Evolutionary conservation across 2,888 invertebrate genomes (phyloP).

Genomic region (Congeria kusceri): DNA sequence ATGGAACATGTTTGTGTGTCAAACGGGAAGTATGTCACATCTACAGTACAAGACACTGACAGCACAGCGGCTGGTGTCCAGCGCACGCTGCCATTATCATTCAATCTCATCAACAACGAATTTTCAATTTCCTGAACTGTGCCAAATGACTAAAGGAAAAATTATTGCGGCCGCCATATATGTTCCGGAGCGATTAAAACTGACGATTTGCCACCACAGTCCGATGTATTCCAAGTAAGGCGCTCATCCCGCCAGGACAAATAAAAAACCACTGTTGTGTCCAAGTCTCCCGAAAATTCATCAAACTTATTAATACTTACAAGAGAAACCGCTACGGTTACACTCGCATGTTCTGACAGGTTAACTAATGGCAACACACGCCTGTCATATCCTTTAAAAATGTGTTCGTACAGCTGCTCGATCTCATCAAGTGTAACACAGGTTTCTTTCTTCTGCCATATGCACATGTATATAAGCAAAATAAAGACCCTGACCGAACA

Average conservation of each 20-base stretch:
- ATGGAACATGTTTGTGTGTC: constrained; percentile 43
- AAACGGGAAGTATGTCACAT: constrained; percentile 53
- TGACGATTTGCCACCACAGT: constrained; percentile 12
- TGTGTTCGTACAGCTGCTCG: constrained; percentile 8
- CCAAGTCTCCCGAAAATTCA: constrained; percentile 43
- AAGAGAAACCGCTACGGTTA: background rate
- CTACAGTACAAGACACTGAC: constrained; percentile 33
- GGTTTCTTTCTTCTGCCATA: background rate
- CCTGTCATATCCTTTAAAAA: constrained; percentile 35
- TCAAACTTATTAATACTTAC: constrained; percentile 44
- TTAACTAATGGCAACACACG: constrained; percentile 23
- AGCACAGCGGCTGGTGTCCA: constrained; percentile 41
- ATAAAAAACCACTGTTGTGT: constrained; percentile 25
- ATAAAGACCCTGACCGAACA: no score
- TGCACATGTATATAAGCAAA: no score
- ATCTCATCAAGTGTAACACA: constrained; percentile 12
- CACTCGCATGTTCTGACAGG: constrained; percentile 9
- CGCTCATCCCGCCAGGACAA: constrained; percentile 34
- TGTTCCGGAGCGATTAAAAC: constrained; percentile 18
- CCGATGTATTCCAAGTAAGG: constrained; percentile 35
- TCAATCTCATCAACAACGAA: constrained; percentile 8
- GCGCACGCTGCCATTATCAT: constrained; percentile 16
- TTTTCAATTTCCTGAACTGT: constrained; percentile 15
- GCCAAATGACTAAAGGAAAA: constrained; percentile 29
- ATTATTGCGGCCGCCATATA: constrained; percentile 48